Conservation (phyloP, 2,888 invertebrate genomes). For the Cerastis rubricosa region DNA sequence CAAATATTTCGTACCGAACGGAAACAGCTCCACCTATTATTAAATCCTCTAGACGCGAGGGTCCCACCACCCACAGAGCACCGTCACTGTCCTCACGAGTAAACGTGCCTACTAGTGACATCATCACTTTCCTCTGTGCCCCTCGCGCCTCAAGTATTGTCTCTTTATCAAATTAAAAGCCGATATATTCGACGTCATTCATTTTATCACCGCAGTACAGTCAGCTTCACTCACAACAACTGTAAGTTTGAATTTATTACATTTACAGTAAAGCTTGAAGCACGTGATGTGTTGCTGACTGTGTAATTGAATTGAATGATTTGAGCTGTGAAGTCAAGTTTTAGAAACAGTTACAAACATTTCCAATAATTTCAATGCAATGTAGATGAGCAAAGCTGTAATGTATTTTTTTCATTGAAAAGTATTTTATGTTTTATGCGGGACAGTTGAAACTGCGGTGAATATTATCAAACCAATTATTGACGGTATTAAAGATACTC, state of each 20-base stretch:
- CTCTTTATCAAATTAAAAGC: constrained; percentile 50
- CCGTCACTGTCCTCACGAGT: constrained; percentile 30
- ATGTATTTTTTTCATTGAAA: constrained; percentile 29
- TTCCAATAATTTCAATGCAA: constrained; percentile 31
- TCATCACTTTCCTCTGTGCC: constrained; percentile 34
- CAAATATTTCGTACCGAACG: constrained; percentile 86
- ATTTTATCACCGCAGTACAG: constrained; percentile 67
- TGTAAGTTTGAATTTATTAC: constrained; percentile 53
- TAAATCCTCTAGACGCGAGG: constrained; percentile 70
- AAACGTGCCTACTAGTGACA: constrained; percentile 13
- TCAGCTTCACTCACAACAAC: constrained; percentile 51
- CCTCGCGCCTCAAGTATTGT: constrained; percentile 51
- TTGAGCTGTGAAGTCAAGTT: constrained; percentile 40
- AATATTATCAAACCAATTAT: constrained; percentile 45
- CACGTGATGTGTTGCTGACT: constrained; percentile 59
- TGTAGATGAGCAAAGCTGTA: constrained; percentile 29
- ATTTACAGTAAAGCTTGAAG: constrained; percentile 58
- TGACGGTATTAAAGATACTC: constrained; percentile 38
- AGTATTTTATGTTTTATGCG: constrained; percentile 41
- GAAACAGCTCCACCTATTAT: constrained; percentile 86
- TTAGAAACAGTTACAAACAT: constrained; percentile 30
- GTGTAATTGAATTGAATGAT: constrained; percentile 29
- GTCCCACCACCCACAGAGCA: constrained; percentile 47
- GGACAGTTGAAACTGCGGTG: constrained; percentile 60
- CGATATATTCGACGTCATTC: constrained; percentile 55